These are phyloP conservation scores for Aradophagus sp. DNA, from an alignment of 1,140 invertebrate species.

Conservation along the genomic window DNA sequence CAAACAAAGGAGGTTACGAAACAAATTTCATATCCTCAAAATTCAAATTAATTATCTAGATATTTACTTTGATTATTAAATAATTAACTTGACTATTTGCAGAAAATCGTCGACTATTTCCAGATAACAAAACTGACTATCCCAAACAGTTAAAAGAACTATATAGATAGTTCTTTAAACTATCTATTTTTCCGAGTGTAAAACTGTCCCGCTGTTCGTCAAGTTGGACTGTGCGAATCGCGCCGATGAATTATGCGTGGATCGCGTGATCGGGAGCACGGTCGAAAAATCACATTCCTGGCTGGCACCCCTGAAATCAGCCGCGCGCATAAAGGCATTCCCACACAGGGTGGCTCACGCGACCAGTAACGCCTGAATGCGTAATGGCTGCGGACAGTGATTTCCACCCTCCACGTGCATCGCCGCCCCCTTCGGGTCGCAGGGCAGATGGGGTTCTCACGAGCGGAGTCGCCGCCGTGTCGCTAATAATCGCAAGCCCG, in stretches of 20 bases:
- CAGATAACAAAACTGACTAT: too few relatives aligned
- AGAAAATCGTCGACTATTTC: too few relatives aligned
- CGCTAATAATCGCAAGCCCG: slow-evolving; percentile 62
- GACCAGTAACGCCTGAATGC: slow-evolving; percentile 67
- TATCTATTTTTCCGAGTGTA: too few relatives aligned
- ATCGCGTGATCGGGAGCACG: slow-evolving; percentile 27
- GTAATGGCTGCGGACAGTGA: slow-evolving; percentile 69
- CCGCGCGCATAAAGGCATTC: slow-evolving; percentile 65
- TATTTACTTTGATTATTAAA: too few relatives aligned
- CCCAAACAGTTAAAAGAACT: too few relatives aligned
- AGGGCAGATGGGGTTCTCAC: slow-evolving; percentile 71
- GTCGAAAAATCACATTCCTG: slow-evolving; percentile 67
- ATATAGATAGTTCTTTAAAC: too few relatives aligned
- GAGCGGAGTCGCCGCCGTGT: slow-evolving; percentile 46
- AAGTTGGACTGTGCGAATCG: slow-evolving; percentile 6
- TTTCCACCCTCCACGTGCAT: slow-evolving; percentile 69
- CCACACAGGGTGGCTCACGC: slow-evolving; percentile 66
- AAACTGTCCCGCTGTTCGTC: too few relatives aligned
- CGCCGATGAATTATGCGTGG: slow-evolving; percentile 3
- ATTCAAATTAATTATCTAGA: too few relatives aligned
- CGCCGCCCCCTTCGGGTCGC: slow-evolving; percentile 48
- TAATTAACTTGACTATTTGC: too few relatives aligned
- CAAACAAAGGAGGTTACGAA: too few relatives aligned
- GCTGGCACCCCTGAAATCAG: slow-evolving; percentile 64
- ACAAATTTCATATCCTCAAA: too few relatives aligned